Percentiles rank a stretch among this genome's conserved stretches.
These are phyloP conservation scores for Phenganax marumi DNA, from an alignment of 92 coral and sea anemone species.

Conservation along the genomic window DNA sequence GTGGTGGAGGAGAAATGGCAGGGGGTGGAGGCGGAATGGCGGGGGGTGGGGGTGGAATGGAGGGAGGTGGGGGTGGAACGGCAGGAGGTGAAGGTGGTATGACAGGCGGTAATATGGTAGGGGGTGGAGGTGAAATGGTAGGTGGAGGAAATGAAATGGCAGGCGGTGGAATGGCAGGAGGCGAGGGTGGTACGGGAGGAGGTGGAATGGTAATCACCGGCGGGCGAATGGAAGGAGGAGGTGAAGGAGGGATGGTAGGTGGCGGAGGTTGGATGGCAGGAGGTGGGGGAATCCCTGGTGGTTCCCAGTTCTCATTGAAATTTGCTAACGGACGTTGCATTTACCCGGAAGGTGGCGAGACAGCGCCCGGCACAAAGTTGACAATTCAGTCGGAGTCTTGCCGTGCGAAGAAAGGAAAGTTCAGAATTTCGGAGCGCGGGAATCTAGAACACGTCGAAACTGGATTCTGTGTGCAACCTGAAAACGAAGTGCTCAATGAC, in stretches of 20 bases:
- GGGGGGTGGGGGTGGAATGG: background rate
- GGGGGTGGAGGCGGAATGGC: slow-evolving; percentile 2
- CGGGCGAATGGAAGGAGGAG: background rate
- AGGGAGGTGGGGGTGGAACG: background rate
- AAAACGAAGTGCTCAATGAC: background rate
- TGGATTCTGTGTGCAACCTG: background rate
- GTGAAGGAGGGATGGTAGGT: background rate
- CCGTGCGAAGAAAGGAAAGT: background rate
- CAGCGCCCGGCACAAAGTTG: background rate
- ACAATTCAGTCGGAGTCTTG: background rate
- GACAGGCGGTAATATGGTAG: background rate
- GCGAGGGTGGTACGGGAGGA: background rate
- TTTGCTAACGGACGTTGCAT: background rate
- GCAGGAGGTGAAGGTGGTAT: background rate
- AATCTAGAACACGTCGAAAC: slow-evolving; percentile 4
- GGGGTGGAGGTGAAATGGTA: background rate
- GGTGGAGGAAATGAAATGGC: background rate
- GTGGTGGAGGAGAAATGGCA: background rate
- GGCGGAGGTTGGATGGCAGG: background rate
- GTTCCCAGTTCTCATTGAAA: background rate
- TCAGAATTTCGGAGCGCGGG: background rate
- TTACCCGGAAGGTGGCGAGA: background rate
- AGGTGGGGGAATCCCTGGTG: background rate
- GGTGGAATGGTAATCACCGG: background rate
- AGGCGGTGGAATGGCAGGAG: background rate